Percentiles rank a stretch among this genome's conserved stretches.
These are phyloP conservation scores for Ibycter americanus DNA, from an alignment of 2,797 vertebrate genomes.

Conservation along the genomic window DNA sequence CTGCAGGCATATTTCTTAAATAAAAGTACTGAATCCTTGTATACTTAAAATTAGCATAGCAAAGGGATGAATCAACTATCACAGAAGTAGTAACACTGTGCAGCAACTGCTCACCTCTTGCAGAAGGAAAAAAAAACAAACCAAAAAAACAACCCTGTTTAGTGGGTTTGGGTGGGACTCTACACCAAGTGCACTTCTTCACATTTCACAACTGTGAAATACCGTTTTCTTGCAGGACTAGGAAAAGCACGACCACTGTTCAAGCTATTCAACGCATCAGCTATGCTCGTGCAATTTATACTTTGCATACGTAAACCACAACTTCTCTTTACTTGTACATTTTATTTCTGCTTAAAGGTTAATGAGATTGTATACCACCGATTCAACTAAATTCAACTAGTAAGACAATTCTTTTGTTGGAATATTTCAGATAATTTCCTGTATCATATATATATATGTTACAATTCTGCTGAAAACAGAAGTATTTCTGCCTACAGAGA, in stretches of 20 bases:
- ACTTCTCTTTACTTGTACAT: constrained; percentile 9
- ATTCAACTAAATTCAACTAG: neutral
- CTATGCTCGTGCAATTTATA: constrained; percentile 25
- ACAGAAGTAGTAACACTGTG: constrained; percentile 80
- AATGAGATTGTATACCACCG: constrained; percentile 6
- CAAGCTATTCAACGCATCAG: neutral
- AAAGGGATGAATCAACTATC: constrained; percentile 80
- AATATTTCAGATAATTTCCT: neutral
- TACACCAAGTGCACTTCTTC: neutral
- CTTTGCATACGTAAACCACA: constrained; percentile 19
- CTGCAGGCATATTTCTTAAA: constrained; percentile 93
- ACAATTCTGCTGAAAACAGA: neutral
- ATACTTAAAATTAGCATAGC: constrained; percentile 93
- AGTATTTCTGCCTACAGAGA: neutral
- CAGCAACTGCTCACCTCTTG: constrained; percentile 78
- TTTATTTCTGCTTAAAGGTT: constrained; percentile 44
- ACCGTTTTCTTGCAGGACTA: constrained; percentile 18
- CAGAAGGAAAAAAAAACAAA: constrained; percentile 73
- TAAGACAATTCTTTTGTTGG: neutral
- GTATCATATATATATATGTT: neutral
- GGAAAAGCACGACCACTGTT: neutral
- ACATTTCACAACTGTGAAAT: constrained; percentile 28
- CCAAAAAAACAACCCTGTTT: constrained; percentile 43
- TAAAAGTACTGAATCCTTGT: constrained; percentile 92
- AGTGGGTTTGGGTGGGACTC: constrained; percentile 53